Base-by-base conservation (phyloP, 2,888 invertebrate genomes). In the Erpobdella octoculata region DNA sequence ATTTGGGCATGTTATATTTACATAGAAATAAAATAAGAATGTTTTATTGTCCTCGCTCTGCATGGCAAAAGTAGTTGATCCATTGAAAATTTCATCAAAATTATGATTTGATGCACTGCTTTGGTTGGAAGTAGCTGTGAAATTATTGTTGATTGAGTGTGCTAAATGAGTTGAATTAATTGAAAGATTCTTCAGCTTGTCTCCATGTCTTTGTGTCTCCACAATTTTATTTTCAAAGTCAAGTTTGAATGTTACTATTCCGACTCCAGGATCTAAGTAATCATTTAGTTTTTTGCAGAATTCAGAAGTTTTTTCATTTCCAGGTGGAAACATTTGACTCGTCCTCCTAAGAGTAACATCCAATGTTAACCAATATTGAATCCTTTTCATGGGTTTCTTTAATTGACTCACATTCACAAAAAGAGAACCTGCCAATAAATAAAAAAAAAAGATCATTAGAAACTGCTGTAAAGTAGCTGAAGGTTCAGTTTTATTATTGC, bases 1-100 rank as follows among this genome's bases (percentile, higher is more conserved):
- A 53, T 87, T 86, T 58, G 88, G 86, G 5, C 74, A 75, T 9
- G 72, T 71, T 3, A 82, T 77, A 21, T 74, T 71, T 25, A 81
- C 77, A 71, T 76, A 73, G 74, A 82, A 81, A 80, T 81, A 76
- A n/a, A 78, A 78, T 25, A 71, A 72, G 62, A 8, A 38, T n/a
- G 6, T 31, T 21, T 25, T 31, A 25, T 28, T 59, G 28, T 41
- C 62, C 5, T n/a, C 37, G 46, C 18, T n/a, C n/a, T n/a, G n/a
- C n/a, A n/a, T n/a, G n/a, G n/a, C n/a, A n/a, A n/a, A n/a, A n/a
- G n/a, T n/a, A n/a, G n/a, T n/a, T n/a, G n/a, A n/a, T n/a, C n/a
- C n/a, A n/a, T n/a, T n/a, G n/a, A n/a, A n/a, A n/a, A n/a, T n/a
- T n/a, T n/a, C n/a, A n/a, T n/a, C n/a, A n/a, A n/a, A n/a, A n/a